These are phyloP conservation scores for Lepidurus arcticus DNA, from an alignment of 1,140 invertebrate species.

Conservation along the genomic window DNA sequence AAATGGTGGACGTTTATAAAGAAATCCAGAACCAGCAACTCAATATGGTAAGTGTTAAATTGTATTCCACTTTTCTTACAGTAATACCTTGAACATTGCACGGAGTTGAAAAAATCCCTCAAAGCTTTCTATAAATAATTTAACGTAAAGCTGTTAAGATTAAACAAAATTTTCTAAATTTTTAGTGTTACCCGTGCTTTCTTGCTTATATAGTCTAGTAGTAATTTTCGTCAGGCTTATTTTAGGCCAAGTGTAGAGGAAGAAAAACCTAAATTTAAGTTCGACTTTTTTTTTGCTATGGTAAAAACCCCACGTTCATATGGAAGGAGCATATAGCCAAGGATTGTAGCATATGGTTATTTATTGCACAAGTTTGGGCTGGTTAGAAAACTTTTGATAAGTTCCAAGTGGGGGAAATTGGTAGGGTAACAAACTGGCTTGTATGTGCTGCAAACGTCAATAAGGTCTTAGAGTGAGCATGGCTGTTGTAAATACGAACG, in stretches of 20 bases:
- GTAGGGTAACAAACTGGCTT: neutral
- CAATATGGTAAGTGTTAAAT: conserved; percentile 72
- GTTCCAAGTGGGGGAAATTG: neutral
- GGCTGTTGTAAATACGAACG: neutral
- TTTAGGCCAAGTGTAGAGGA: no score
- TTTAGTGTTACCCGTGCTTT: no score
- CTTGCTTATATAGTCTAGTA: no score
- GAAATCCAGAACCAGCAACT: conserved; percentile 87
- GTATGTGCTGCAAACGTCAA: neutral
- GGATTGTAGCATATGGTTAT: neutral
- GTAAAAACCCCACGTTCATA: neutral
- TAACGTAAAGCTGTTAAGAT: no score
- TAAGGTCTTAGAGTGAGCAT: neutral
- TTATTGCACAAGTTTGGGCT: neutral
- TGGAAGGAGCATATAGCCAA: neutral
- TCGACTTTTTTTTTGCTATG: neutral
- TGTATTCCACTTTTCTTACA: conserved; percentile 23
- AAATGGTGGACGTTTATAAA: conserved; percentile 84
- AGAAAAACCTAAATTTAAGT: no score
- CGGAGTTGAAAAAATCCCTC: neutral
- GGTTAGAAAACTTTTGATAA: neutral
- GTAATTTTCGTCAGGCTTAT: no score
- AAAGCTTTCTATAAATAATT: no score
- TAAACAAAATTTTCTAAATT: no score
- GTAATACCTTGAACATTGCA: neutral